phyloP scores from a whole-genome alignment of 2,888 invertebrate species.

The Acrobasis suavella region DNA sequence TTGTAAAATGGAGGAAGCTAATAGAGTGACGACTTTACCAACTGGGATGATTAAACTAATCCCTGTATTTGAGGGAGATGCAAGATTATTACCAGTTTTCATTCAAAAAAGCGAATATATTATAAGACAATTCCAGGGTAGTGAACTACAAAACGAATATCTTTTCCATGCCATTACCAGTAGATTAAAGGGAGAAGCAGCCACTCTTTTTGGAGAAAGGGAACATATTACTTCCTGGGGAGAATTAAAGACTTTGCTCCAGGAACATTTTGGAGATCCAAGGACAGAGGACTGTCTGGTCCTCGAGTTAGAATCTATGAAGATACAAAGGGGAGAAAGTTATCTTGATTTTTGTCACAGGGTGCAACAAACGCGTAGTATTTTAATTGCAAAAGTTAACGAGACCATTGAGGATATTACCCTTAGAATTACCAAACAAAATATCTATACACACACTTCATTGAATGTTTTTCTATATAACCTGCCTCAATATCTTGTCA shows the following conservation, averaged over 20 bases:
- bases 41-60: not conserved
- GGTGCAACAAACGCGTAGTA: slow-evolving; percentile 28
- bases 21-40: not conserved
- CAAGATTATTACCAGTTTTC: slow-evolving; percentile 18
- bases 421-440: not conserved
- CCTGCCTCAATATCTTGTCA: slow-evolving; percentile 27
- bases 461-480: slow-evolving; percentile 30
- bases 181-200: slow-evolving; percentile 26
- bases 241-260: slow-evolving; percentile 25
- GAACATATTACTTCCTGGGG: slow-evolving; percentile 26
- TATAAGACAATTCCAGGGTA: slow-evolving; percentile 15
- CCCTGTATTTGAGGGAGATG: not conserved
- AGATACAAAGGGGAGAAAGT: slow-evolving; percentile 27
- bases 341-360: slow-evolving; percentile 32
- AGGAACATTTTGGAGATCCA: slow-evolving; percentile 28
- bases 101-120: slow-evolving; percentile 28
- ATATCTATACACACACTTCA: slow-evolving; percentile 26
- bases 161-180: slow-evolving; percentile 30
- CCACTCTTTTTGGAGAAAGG: no score
- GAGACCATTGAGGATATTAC: slow-evolving; percentile 18
- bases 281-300: slow-evolving; percentile 28
- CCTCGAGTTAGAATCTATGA: slow-evolving; percentile 26
- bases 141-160: slow-evolving; percentile 25
- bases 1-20: not conserved
- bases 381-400: slow-evolving; percentile 27